Evolutionary conservation across 1,140 invertebrate genomes (phyloP).

Genomic region (Euschistus heros): DNA sequence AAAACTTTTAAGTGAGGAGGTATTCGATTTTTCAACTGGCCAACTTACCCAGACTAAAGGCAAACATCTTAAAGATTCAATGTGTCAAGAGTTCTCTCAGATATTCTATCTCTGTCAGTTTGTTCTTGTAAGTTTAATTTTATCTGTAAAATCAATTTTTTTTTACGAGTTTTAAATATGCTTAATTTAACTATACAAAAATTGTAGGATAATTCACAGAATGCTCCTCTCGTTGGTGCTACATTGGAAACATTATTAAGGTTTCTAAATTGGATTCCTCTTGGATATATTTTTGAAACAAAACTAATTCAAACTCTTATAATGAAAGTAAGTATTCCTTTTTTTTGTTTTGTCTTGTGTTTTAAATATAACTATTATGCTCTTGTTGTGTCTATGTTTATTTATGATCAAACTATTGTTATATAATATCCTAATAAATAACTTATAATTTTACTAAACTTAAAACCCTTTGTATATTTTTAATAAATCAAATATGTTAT

Average conservation of each 20-base stretch:
- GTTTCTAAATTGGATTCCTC: conserved; percentile 98
- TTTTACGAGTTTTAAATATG: too few species aligned
- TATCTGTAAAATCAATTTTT: too few species aligned
- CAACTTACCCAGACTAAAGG: conserved; percentile 98
- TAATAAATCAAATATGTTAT: too few species aligned
- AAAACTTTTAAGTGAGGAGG: conserved; percentile 92
- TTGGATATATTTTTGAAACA: conserved; percentile 99
- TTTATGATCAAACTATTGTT: too few species aligned
- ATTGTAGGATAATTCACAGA: conserved; percentile 82
- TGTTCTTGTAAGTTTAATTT: conserved; percentile 60
- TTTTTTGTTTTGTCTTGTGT: too few species aligned
- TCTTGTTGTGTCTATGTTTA: too few species aligned
- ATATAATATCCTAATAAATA: too few species aligned
- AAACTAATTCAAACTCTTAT: conserved; percentile 90
- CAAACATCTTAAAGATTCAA: conserved; percentile 98
- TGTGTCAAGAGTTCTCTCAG: conserved; percentile 97
- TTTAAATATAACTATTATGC: too few species aligned
- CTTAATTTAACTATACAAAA: too few species aligned
- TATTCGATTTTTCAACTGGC: conserved; percentile 97
- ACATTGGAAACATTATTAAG: conserved; percentile 91
- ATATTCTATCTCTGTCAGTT: conserved; percentile 97
- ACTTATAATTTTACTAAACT: too few species aligned
- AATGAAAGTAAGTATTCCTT: conserved; percentile 56
- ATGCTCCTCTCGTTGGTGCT: conserved; percentile 83
- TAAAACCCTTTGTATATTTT: too few species aligned